Conservation (phyloP, 35 echinoderm and acorn worm species). For the Chiridota heheva region DNA sequence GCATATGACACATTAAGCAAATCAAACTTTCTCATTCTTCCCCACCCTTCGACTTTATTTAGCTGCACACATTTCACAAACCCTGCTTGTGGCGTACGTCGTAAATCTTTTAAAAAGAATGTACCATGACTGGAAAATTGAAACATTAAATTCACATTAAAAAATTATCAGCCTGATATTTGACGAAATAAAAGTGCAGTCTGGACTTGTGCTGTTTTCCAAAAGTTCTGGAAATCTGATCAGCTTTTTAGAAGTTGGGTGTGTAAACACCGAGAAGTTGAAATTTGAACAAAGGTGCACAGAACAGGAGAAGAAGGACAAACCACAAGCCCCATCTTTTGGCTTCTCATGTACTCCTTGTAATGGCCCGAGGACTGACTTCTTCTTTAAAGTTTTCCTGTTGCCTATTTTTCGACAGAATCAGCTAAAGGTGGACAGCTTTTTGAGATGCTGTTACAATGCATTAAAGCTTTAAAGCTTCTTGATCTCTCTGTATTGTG, state of each 20-base stretch:
- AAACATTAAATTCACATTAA: no score
- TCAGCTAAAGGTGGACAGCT: conserved; percentile 5
- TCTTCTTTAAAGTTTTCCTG: conserved; percentile 10
- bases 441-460: neutral
- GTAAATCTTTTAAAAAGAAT: no score
- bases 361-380: conserved; percentile 41
- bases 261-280: neutral
- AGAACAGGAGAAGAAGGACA: neutral
- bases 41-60: conserved; percentile 9
- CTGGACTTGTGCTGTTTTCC: conserved; percentile 44
- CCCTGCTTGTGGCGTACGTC: no score
- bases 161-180: conserved; percentile 21
- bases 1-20: neutral
- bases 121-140: no score
- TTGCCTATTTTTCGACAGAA: conserved; percentile 24
- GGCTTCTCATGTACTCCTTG: conserved; percentile 35
- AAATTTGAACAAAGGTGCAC: neutral
- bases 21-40: neutral
- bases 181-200: conserved; percentile 58
- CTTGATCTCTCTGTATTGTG: conserved; percentile 22
- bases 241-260: conserved; percentile 29
- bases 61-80: no score
- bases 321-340: no score
- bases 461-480: neutral
- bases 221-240: conserved; percentile 24